Percentiles rank a stretch among this genome's conserved stretches.
Evolutionary conservation across 2,797 vertebrate genomes (phyloP).

Genomic region (Sebastes glaucus): DNA sequence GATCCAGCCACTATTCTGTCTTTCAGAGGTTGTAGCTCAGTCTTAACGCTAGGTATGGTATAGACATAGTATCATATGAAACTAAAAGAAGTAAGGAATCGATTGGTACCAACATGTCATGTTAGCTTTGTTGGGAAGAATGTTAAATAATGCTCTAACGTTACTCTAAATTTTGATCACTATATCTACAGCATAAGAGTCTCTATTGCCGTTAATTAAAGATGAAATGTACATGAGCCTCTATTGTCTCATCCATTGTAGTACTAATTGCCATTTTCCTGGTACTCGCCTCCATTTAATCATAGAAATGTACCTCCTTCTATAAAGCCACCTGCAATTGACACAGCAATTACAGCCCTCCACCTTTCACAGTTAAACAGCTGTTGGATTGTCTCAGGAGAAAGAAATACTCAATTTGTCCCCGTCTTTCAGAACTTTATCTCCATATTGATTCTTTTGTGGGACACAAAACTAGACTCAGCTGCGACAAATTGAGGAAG

Average conservation of each 20-base stretch:
- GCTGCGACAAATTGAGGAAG: neutral
- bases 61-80: too few relatives aligned
- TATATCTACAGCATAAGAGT: neutral
- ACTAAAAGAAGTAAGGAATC: too few relatives aligned
- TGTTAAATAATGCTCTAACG: too few relatives aligned
- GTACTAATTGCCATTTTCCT: slow-evolving; percentile 19
- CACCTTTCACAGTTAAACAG: slow-evolving; percentile 25
- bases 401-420: slow-evolving; percentile 1
- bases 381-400: slow-evolving; percentile 21
- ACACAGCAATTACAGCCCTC: slow-evolving; percentile 40
- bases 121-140: too few relatives aligned
- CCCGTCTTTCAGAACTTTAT: slow-evolving; percentile 30
- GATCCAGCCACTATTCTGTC: too few relatives aligned
- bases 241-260: neutral
- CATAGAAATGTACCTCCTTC: neutral
- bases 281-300: slow-evolving; percentile 10
- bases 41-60: too few relatives aligned
- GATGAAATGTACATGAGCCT: neutral
- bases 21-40: too few relatives aligned
- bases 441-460: slow-evolving; percentile 42
- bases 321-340: slow-evolving; percentile 12
- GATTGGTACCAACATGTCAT: too few relatives aligned
- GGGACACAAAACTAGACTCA: slow-evolving; percentile 4
- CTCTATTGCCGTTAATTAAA: neutral
- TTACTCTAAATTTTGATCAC: neutral